phyloP scores from a whole-genome alignment of 2,888 invertebrate genomes.

The Steinernema carpocapsae region DNA sequence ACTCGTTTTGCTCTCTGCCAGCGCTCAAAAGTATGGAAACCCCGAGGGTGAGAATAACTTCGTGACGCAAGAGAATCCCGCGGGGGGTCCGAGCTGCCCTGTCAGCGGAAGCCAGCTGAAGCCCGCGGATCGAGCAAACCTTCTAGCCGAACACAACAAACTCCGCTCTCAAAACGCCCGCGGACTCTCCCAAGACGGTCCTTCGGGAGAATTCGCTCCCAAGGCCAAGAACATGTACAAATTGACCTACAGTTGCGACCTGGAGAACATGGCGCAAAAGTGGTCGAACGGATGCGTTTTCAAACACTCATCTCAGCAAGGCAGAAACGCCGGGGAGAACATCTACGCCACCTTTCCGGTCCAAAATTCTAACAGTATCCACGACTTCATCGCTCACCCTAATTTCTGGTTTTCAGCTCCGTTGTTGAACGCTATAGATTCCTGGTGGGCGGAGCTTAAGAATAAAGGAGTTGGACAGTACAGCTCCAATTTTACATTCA shows the following conservation, averaged over 20 bases:
- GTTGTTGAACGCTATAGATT: not conserved
- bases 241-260: not conserved
- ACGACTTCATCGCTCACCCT: not conserved
- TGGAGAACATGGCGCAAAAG: not conserved
- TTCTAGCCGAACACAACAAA: not conserved
- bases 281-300: not conserved
- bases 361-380: not conserved
- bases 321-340: not conserved
- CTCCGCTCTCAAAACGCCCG: not conserved
- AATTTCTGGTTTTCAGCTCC: not conserved
- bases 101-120: not conserved
- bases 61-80: too few species aligned
- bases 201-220: not conserved
- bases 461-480: not conserved
- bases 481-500: not conserved
- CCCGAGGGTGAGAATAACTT: too few species aligned
- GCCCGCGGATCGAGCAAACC: not conserved
- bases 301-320: not conserved
- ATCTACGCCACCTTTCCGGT: not conserved
- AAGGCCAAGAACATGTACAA: conserved; percentile 6
- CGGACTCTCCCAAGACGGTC: not conserved
- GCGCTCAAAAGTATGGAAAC: too few species aligned
- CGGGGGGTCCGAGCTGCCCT: not conserved
- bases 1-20: too few species aligned
- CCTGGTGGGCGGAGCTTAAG: not conserved